Evolutionary conservation across 37 sponge, comb jelly and placozoan species (phyloP), one percentile per base, ranked within the genome.

Genomic region (Haliclona indistincta): DNA sequence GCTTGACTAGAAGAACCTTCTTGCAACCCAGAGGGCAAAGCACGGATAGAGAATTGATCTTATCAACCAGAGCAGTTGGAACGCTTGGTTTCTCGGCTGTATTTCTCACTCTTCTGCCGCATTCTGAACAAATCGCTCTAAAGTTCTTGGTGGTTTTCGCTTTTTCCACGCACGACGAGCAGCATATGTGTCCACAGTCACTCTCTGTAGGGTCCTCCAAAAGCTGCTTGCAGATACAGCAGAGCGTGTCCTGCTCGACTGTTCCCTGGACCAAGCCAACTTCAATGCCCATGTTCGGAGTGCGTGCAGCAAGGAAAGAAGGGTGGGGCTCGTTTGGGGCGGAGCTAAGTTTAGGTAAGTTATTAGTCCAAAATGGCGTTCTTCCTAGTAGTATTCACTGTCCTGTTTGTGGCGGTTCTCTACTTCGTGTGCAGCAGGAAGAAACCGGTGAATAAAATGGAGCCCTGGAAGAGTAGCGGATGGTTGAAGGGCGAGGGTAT

Each of bases 1-100:
- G 35, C 20, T 49, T 22, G 1, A 22, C 60, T 20, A 38, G 41
- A 1, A 70, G 39, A 1, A 84, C 84, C 10, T 62, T 38, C 15
- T 54, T 47, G 38, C 84, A 84, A 0, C 84, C 84, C 0, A 53
- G 68, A 11, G 53, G 26, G 47, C 84, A 84, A 20, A 61, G 84
- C 8, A 84, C 43, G n/a, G 35, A 43, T 5, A 84, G 54, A 36
- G 68, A 70, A 3, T 64, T 71, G 15, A 84, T 70, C 34, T 53
- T 34, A 19, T 75, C 60, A 2, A 68, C 47, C 34, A 84, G 64
- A 0, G 60, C 77, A 2, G 26, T 43, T 13, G 40, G 23, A 25
- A 43, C 32, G 30, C 26, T 44, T 55, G 36, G 23, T 29, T 44
- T 45, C 71, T 58, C 60, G 13, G 10, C 13, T 47, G 51, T 15